Percentiles rank a stretch among this genome's conserved stretches.
Evolutionary conservation across 2,113 vertebrate genomes (phyloP).

Genomic region (Mionectes macconnelli): DNA sequence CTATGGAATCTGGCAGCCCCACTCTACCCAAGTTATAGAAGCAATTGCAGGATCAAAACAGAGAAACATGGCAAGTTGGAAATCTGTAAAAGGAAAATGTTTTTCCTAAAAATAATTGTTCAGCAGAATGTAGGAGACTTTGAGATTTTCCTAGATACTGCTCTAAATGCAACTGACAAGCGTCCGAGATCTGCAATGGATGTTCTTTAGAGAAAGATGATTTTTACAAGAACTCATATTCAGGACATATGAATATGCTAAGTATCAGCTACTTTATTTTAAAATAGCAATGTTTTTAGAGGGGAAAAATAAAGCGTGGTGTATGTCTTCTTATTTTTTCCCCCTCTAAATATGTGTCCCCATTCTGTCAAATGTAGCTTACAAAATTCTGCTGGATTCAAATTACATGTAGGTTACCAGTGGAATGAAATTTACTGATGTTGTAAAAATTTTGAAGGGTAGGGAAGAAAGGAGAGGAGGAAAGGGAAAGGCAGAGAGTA

Average conservation of each 20-base stretch:
- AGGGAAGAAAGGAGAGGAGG: not conserved
- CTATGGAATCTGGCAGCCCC: not conserved
- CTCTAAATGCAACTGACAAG: not conserved
- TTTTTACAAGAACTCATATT: not conserved
- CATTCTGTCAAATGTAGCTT: conserved; percentile 4
- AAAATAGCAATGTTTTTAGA: not conserved
- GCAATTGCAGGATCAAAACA: not conserved
- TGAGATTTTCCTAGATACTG: not conserved
- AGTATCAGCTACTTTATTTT: not conserved
- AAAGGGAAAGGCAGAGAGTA: not conserved
- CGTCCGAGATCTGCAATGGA: not conserved
- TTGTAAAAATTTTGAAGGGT: not conserved
- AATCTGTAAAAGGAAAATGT: not conserved
- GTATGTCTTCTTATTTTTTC: not conserved
- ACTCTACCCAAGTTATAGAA: not conserved
- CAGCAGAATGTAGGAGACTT: not conserved
- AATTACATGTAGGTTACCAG: not conserved
- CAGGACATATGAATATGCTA: not conserved
- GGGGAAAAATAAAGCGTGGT: not conserved
- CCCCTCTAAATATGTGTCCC: not conserved
- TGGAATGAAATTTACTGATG: not conserved
- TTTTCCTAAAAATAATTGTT: not conserved
- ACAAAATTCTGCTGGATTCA: not conserved
- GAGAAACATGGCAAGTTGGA: not conserved
- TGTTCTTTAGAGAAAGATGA: not conserved